phyloP scores from a whole-genome alignment of 2,113 vertebrate genomes.

The Hydropotes inermis region DNA sequence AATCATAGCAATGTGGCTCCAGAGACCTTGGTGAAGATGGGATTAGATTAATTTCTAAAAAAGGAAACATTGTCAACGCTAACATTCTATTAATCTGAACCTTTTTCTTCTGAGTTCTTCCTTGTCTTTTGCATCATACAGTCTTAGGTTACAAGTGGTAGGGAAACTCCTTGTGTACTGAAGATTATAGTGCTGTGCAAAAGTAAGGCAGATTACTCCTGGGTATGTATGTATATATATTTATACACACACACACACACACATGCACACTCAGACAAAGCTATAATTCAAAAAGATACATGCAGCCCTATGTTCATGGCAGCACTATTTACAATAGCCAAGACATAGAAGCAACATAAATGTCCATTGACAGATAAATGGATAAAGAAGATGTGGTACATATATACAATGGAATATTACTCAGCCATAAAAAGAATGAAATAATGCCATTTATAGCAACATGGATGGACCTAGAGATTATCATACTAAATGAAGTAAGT shows the following conservation, averaged over 20 bases:
- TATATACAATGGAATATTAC: neutral
- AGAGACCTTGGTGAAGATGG: neutral
- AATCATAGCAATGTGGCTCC: neutral
- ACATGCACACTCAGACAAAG: neutral
- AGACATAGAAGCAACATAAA: neutral
- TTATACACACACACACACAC: no score
- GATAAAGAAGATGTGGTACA: neutral
- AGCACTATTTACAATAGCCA: neutral
- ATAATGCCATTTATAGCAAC: neutral
- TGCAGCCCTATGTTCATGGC: neutral
- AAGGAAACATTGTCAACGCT: neutral
- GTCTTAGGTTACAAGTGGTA: neutral
- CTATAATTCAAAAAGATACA: neutral
- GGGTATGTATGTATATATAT: no score
- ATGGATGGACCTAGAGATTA: neutral
- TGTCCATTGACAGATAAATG: neutral
- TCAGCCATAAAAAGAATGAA: neutral
- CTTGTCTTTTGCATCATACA: neutral
- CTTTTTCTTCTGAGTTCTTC: neutral
- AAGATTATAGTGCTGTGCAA: neutral
- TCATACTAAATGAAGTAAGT: neutral
- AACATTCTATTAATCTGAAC: neutral
- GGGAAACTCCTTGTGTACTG: neutral
- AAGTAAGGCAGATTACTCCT: neutral
- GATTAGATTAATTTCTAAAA: neutral